Evolutionary conservation across 1,140 invertebrate species (phyloP).

Genomic region (Luehdorfia chinensis): DNA sequence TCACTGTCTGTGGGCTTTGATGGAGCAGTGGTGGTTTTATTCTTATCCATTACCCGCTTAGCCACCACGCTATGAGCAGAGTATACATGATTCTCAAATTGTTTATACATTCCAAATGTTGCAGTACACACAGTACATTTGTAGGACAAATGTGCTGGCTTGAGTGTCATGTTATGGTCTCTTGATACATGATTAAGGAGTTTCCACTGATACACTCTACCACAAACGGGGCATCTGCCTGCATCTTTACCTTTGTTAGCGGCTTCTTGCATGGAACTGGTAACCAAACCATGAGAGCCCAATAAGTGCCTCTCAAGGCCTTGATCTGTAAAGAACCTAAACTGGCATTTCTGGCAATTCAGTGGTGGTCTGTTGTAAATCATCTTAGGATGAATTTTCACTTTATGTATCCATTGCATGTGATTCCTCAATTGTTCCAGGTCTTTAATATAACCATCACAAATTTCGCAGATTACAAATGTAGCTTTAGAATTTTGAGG

Average conservation of each 20-base stretch:
- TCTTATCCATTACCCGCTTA: conserved; percentile 90
- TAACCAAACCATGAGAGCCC: conserved; percentile 95
- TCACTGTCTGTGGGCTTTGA: conserved; percentile 79
- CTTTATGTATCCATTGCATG: conserved; percentile 98
- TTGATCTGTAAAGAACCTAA: conserved; percentile 84
- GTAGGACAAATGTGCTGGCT: conserved; percentile 95
- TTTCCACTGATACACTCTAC: conserved; percentile 95
- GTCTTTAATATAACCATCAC: conserved; percentile 96
- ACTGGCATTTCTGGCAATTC: conserved; percentile 92
- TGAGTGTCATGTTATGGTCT: conserved; percentile 94
- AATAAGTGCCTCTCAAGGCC: conserved; percentile 95
- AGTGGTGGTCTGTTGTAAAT: conserved; percentile 95
- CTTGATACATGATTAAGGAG: conserved; percentile 93
- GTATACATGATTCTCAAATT: conserved; percentile 96
- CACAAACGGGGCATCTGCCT: conserved; percentile 95
- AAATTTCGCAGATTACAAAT: conserved; percentile 97
- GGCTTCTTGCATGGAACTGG: conserved; percentile 97
- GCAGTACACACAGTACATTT: conserved; percentile 97
- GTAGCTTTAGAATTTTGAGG: conserved; percentile 75
- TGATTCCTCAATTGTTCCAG: conserved; percentile 94
- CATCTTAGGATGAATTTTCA: conserved; percentile 98
- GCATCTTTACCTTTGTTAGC: conserved; percentile 97
- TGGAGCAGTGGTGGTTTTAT: conserved; percentile 68
- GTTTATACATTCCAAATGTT: conserved; percentile 96
- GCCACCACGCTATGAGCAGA: conserved; percentile 94